phyloP scores from a whole-genome alignment of 2,113 vertebrate genomes.

The Bos indicus region DNA sequence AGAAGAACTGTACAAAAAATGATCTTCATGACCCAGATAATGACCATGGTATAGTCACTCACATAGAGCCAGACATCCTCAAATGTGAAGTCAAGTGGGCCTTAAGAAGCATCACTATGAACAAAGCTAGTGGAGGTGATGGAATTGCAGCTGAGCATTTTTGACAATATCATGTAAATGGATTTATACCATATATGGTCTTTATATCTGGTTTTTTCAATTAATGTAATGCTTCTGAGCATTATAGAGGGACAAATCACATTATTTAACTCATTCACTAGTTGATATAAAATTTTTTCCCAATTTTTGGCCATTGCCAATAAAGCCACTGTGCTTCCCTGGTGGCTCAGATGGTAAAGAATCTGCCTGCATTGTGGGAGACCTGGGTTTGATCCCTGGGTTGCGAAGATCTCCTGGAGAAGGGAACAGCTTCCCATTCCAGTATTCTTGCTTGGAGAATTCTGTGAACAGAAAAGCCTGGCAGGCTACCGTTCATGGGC shows the following conservation, averaged over 20 bases:
- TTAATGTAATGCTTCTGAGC: not conserved
- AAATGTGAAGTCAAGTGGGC: not conserved
- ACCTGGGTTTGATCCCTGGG: not conserved
- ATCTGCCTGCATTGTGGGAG: not conserved
- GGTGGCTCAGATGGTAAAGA: not conserved
- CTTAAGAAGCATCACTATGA: not conserved
- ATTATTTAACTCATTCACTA: not conserved
- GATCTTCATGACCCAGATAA: not conserved
- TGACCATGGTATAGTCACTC: not conserved
- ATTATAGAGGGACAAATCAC: not conserved
- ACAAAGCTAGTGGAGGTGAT: not conserved
- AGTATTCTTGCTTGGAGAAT: not conserved
- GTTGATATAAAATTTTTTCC: not conserved
- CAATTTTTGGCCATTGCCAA: not conserved
- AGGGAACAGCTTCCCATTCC: not conserved
- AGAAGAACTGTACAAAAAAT: not conserved
- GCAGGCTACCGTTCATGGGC: not conserved
- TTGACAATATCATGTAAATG: not conserved
- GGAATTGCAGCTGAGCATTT: not conserved
- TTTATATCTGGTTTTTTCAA: not conserved
- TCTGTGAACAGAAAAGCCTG: not conserved
- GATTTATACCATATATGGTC: not conserved
- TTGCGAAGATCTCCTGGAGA: not conserved
- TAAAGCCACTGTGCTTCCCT: not conserved
- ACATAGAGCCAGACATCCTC: not conserved